Conservation (phyloP, 2,888 invertebrate genomes). For the Oxycera nigricornis region DNA sequence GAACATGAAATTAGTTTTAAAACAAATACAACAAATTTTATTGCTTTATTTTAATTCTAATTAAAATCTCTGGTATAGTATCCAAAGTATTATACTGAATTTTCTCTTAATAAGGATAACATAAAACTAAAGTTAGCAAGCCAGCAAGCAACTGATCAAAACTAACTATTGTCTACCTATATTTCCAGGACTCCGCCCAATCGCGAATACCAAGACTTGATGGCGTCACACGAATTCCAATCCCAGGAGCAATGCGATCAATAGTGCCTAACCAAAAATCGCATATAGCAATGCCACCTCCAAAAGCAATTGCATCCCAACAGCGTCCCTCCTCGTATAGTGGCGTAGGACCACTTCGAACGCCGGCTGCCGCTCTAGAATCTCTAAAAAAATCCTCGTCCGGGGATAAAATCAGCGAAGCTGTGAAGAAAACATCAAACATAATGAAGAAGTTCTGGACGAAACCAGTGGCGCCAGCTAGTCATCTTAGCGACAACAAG, state of each 20-base stretch:
- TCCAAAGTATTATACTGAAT: too few species aligned
- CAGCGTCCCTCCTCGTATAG: conserved; percentile 53
- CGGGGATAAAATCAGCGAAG: conserved; percentile 56
- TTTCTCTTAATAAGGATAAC: too few species aligned
- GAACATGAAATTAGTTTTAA: too few species aligned
- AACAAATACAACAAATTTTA: too few species aligned
- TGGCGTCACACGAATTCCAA: conserved; percentile 57
- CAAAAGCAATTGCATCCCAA: conserved; percentile 51
- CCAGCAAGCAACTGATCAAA: too few species aligned
- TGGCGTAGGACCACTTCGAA: conserved; percentile 46
- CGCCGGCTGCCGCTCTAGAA: conserved; percentile 47
- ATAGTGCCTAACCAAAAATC: conserved; percentile 4
- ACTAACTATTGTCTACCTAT: too few species aligned
- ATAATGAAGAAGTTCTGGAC: conserved; percentile 55
- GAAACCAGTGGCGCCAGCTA: conserved; percentile 41
- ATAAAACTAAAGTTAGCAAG: too few species aligned
- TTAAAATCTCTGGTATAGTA: too few species aligned
- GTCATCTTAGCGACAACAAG: background rate
- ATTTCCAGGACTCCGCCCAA: conserved; percentile 57
- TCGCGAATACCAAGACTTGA: conserved; percentile 59
- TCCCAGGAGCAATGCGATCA: conserved; percentile 54
- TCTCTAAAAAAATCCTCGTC: conserved; percentile 56
- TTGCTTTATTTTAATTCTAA: too few species aligned
- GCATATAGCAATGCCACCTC: conserved; percentile 40
- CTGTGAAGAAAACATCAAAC: conserved; percentile 55